A percentile compares a stretch with the other conserved stretches of the same genome.
These are phyloP conservation scores for Heterodera carotae DNA, from an alignment of 1,140 invertebrate genomes.

Conservation along the genomic window DNA sequence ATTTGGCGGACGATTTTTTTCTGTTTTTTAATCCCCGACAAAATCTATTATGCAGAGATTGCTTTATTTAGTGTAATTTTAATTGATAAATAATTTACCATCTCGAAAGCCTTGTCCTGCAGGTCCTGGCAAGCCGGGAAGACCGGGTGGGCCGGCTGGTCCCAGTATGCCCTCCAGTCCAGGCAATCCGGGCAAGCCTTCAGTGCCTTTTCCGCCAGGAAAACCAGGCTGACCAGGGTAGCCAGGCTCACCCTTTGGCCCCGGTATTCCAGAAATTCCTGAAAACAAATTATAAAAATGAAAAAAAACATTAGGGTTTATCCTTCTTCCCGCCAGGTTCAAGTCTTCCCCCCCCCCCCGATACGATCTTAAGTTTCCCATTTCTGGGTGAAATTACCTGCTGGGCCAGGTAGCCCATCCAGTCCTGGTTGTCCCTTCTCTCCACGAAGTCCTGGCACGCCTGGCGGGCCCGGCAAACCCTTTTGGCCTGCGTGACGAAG, in stretches of 20 bases:
- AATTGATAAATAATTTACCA: conserved; percentile 67
- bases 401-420: conserved; percentile 63
- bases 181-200: conserved; percentile 47
- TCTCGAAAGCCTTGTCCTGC: conserved; percentile 73
- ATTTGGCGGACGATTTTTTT: too few relatives aligned
- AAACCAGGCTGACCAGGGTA: conserved; percentile 56
- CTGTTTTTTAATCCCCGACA: too few relatives aligned
- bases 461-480: conserved; percentile 66
- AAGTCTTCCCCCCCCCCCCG: too few relatives aligned
- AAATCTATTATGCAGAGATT: too few relatives aligned
- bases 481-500: conserved; percentile 66
- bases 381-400: too few relatives aligned
- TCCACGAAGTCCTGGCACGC: conserved; percentile 42
- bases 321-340: not conserved
- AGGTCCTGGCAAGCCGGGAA: conserved; percentile 39
- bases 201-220: conserved; percentile 57
- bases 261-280: conserved; percentile 64
- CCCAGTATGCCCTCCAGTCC: not conserved
- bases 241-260: conserved; percentile 55
- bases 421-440: conserved; percentile 68
- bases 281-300: not conserved
- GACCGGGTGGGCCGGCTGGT: conserved; percentile 26
- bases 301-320: not conserved
- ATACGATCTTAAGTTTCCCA: too few relatives aligned
- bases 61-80: too few relatives aligned